Conservation (phyloP, 2,888 invertebrate species). For the Eucriotettix oculatus region DNA sequence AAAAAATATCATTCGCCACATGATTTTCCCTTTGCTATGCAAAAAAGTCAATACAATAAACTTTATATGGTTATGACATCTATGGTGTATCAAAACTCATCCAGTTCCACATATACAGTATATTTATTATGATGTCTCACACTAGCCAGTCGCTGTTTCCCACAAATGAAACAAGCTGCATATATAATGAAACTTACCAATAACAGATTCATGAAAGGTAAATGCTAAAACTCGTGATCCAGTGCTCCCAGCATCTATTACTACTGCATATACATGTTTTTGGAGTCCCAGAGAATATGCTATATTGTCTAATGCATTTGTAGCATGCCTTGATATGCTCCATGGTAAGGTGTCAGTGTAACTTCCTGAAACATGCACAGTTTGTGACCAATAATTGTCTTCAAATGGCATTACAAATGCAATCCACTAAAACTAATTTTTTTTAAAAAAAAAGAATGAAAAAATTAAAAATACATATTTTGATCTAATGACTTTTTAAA, state of each 20-base stretch:
- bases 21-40: too few relatives aligned
- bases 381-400: too few relatives aligned
- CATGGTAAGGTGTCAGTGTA: constrained; percentile 6
- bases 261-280: constrained; percentile 59
- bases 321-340: constrained; percentile 7
- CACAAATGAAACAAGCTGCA: not conserved
- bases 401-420: too few relatives aligned
- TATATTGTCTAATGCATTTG: constrained; percentile 45
- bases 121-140: too few relatives aligned
- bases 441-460: not conserved
- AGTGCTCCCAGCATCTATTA: constrained; percentile 89
- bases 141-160: too few relatives aligned
- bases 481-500: too few relatives aligned
- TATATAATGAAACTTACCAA: constrained; percentile 7
- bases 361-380: not conserved
- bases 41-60: too few relatives aligned
- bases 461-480: too few relatives aligned
- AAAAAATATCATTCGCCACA: too few relatives aligned
- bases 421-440: not conserved
- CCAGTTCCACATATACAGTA: too few relatives aligned
- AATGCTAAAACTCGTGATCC: constrained; percentile 74
- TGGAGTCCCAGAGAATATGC: constrained; percentile 56
- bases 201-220: constrained; percentile 55
- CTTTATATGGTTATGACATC: too few relatives aligned
- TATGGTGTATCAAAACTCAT: too few relatives aligned